phyloP scores from a whole-genome alignment of 2,888 invertebrate species.

The Allolobophora icterica region DNA sequence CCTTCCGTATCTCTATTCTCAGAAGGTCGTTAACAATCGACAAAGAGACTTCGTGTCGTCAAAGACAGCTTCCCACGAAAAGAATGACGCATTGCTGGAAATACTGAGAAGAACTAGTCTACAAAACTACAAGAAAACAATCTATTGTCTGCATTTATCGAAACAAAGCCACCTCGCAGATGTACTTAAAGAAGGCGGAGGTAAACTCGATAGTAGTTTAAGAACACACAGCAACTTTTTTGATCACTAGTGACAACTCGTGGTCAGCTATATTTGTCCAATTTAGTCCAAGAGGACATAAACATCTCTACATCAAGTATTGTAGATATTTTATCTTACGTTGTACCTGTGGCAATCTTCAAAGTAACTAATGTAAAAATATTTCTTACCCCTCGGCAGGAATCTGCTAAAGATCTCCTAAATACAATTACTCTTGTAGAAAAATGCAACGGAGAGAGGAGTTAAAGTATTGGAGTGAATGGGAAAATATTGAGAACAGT shows the following conservation, averaged over 20 bases:
- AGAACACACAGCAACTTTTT: not conserved
- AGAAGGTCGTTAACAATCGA: not conserved
- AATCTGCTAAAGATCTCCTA: no score
- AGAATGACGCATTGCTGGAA: not conserved
- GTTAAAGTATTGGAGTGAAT: no score
- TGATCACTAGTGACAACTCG: not conserved
- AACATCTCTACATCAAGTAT: no score
- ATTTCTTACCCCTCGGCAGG: no score
- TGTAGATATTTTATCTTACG: no score
- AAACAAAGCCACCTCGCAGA: not conserved
- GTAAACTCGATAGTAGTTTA: not conserved
- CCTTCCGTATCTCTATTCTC: not conserved
- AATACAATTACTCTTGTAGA: no score
- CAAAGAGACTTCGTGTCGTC: not conserved
- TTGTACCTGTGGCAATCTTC: no score
- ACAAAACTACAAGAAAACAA: not conserved
- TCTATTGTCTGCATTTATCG: not conserved
- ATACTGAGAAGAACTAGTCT: not conserved
- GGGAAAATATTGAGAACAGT: no score
- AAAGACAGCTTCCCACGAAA: not conserved
- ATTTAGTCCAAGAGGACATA: no score
- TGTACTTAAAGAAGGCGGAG: not conserved
- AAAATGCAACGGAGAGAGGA: no score
- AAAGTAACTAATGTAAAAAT: no score
- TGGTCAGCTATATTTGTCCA: not conserved